Conservation (phyloP, 2,797 vertebrate species). For the Semaprochilodus insignis region DNA sequence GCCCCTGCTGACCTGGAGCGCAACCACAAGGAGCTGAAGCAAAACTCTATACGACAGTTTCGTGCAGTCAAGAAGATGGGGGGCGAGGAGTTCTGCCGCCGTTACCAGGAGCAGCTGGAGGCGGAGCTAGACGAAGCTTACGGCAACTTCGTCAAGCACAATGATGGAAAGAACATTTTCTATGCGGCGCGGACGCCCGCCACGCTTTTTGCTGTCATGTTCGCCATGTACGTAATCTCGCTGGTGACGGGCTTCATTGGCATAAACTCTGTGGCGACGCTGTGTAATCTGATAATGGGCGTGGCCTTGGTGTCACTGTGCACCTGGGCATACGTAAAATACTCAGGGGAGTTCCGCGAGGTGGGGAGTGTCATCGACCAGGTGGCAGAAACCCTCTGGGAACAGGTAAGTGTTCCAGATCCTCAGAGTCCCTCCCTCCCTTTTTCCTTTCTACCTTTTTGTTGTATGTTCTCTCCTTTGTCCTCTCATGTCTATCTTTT, state of each 20-base stretch:
- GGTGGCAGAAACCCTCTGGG: conserved; percentile 87
- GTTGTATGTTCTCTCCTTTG: background rate
- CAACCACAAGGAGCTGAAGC: conserved; percentile 86
- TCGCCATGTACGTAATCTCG: conserved; percentile 92
- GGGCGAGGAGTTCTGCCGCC: conserved; percentile 94
- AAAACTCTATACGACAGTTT: conserved; percentile 86
- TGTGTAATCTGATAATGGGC: conserved; percentile 87
- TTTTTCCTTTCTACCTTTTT: background rate
- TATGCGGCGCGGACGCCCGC: conserved; percentile 95
- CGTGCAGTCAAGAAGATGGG: conserved; percentile 97
- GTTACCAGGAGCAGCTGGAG: conserved; percentile 94
- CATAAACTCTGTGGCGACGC: conserved; percentile 84
- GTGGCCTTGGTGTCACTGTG: conserved; percentile 85
- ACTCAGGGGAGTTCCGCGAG: conserved; percentile 91
- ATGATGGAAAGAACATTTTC: conserved; percentile 99
- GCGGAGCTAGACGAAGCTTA: conserved; percentile 89
- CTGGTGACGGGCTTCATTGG: conserved; percentile 91
- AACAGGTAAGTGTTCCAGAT: conserved; percentile 81
- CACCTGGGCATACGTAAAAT: conserved; percentile 89
- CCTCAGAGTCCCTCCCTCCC: background rate
- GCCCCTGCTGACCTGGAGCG: conserved; percentile 91
- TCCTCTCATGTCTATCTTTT: background rate
- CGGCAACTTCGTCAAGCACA: conserved; percentile 94
- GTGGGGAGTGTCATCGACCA: conserved; percentile 88
- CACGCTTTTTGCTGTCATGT: conserved; percentile 95